A percentile compares a stretch with the other conserved stretches of the same genome.
Evolutionary conservation across 1,140 invertebrate species (phyloP).

Genomic region (Aphelenchoides besseyi): DNA sequence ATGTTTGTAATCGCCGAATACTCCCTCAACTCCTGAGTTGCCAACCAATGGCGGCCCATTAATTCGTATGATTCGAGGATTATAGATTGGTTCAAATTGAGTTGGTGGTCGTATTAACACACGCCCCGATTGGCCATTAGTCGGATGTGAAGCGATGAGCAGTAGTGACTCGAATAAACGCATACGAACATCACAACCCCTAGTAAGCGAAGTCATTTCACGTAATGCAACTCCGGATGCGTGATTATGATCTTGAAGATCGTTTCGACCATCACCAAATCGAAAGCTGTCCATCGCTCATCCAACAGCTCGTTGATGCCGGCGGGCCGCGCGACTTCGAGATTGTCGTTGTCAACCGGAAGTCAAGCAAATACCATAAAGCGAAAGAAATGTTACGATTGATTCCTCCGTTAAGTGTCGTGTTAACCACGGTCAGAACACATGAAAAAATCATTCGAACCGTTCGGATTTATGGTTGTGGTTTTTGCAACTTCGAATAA

Average conservation of each 20-base stretch:
- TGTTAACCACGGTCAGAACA: slow-evolving; percentile 12
- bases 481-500: slow-evolving; percentile 26
- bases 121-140: slow-evolving; percentile 23
- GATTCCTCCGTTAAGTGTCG: slow-evolving; percentile 22
- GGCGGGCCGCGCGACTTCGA: slow-evolving; percentile 29
- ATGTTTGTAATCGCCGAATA: no score
- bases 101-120: slow-evolving; percentile 12
- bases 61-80: slow-evolving; percentile 27
- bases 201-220: not conserved
- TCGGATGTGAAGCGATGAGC: slow-evolving; percentile 9
- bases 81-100: slow-evolving; percentile 12
- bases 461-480: slow-evolving; percentile 15
- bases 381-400: not conserved
- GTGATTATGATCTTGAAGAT: slow-evolving; percentile 17
- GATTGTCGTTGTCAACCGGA: slow-evolving; percentile 29
- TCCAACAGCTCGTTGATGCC: slow-evolving; percentile 22
- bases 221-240: slow-evolving; percentile 22
- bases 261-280: slow-evolving; percentile 11
- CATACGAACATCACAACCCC: slow-evolving; percentile 2
- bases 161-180: slow-evolving; percentile 28
- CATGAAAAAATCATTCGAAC: slow-evolving; percentile 27
- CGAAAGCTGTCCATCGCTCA: slow-evolving; percentile 24
- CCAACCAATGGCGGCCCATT: no score
- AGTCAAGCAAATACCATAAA: not conserved
- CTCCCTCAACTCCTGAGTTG: no score